phyloP scores from a whole-genome alignment of 2,113 vertebrate genomes.

The Grantiella picta region DNA sequence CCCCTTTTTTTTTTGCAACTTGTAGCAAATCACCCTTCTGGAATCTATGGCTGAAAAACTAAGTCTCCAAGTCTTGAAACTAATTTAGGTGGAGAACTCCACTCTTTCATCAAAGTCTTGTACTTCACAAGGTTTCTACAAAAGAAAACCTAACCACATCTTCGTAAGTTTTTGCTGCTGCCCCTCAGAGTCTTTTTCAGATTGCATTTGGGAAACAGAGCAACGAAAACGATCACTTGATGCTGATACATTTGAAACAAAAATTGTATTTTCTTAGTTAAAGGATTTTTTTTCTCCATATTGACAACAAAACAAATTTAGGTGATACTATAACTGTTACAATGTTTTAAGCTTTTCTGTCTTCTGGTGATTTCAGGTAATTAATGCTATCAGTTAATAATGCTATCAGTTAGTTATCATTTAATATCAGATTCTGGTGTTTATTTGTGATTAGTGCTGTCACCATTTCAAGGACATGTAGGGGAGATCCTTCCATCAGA shows the following conservation, averaged over 20 bases:
- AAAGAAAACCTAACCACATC: not conserved
- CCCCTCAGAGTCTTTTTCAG: not conserved
- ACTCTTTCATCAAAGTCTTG: not conserved
- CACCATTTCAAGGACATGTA: not conserved
- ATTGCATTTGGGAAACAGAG: not conserved
- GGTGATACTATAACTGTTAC: not conserved
- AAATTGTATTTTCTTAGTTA: not conserved
- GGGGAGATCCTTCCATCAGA: not conserved
- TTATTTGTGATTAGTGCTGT: not conserved
- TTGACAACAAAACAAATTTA: not conserved
- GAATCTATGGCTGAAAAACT: not conserved
- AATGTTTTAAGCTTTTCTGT: not conserved
- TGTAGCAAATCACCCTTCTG: not conserved
- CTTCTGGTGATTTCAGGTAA: not conserved
- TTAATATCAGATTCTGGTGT: not conserved
- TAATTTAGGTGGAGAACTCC: not conserved
- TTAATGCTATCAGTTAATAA: not conserved
- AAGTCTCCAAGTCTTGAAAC: not conserved
- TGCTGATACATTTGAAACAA: not conserved
- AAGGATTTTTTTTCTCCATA: not conserved
- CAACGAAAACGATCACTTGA: not conserved
- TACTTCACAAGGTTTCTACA: not conserved
- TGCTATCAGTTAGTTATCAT: not conserved
- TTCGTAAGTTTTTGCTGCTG: not conserved
- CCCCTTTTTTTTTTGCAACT: not conserved